phyloP scores from a whole-genome alignment of 1,140 invertebrate genomes.

The Hormaphis cornu region DNA sequence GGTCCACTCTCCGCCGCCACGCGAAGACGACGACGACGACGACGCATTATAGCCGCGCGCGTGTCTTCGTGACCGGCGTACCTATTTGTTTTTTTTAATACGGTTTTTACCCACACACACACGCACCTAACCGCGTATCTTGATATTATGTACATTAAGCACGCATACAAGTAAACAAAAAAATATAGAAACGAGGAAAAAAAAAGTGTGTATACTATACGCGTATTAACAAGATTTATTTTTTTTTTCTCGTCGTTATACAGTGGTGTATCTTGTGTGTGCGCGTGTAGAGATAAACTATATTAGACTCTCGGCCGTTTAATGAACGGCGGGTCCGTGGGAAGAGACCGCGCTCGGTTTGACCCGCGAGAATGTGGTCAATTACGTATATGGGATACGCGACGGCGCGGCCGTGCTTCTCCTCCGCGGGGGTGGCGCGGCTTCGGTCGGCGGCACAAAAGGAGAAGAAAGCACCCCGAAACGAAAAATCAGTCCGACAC shows the following conservation, averaged over 20 bases:
- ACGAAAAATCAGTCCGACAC: neutral
- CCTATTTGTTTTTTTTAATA: neutral
- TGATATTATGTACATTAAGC: constrained; percentile 16
- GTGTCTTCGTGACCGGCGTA: neutral
- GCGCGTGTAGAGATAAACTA: neutral
- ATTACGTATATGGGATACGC: neutral
- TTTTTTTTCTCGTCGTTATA: constrained; percentile 6
- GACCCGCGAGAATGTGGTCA: constrained; percentile 31
- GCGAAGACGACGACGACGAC: too few relatives aligned
- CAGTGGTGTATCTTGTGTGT: too few relatives aligned
- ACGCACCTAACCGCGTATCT: neutral
- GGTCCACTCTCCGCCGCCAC: too few relatives aligned
- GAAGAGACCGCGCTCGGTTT: constrained; percentile 9
- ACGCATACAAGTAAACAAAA: too few relatives aligned
- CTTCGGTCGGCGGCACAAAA: neutral
- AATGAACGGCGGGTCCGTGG: constrained; percentile 26
- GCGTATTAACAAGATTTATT: constrained; percentile 1
- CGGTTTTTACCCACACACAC: neutral
- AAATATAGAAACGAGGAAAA: too few relatives aligned
- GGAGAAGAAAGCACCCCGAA: neutral
- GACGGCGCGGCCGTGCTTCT: neutral
- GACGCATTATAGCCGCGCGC: too few relatives aligned
- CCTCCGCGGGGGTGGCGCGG: neutral
- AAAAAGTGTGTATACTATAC: neutral
- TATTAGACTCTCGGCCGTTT: constrained; percentile 5